Conservation (phyloP, 2,797 vertebrate genomes). For the Platyrinchus mystaceus region DNA sequence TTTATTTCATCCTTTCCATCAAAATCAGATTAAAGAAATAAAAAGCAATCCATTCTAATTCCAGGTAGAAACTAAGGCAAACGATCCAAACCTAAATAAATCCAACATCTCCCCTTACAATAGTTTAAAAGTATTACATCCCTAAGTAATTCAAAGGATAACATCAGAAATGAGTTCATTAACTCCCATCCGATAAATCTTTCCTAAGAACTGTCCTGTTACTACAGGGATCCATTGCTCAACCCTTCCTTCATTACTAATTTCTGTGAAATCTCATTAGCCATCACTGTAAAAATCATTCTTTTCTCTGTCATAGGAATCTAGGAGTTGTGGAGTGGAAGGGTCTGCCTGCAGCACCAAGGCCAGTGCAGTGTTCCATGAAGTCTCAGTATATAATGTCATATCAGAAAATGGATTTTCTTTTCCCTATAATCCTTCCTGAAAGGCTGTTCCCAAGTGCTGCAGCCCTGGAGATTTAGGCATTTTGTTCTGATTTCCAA, state of each 20-base stretch:
- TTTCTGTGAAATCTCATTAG: slow-evolving; percentile 17
- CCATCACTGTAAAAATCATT: not conserved
- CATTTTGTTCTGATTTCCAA: not conserved
- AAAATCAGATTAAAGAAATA: not conserved
- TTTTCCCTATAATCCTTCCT: not conserved
- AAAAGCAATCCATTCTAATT: not conserved
- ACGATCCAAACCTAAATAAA: not conserved
- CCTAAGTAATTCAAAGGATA: not conserved
- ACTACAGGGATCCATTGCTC: not conserved
- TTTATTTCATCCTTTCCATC: not conserved
- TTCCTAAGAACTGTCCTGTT: not conserved
- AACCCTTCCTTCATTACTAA: not conserved
- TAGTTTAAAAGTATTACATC: not conserved
- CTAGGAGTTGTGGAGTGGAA: not conserved
- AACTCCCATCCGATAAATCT: not conserved
- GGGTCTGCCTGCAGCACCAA: not conserved
- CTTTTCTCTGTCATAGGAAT: not conserved
- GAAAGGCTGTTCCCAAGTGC: not conserved
- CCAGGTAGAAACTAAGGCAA: not conserved
- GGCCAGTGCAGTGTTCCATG: not conserved
- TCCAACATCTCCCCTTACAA: not conserved
- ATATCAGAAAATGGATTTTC: not conserved
- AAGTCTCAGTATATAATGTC: not conserved
- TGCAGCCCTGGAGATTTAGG: not conserved
- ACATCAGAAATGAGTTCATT: not conserved